Evolutionary conservation across 2,797 vertebrate species (phyloP).

Genomic region (Synaphobranchus kaupii): DNA sequence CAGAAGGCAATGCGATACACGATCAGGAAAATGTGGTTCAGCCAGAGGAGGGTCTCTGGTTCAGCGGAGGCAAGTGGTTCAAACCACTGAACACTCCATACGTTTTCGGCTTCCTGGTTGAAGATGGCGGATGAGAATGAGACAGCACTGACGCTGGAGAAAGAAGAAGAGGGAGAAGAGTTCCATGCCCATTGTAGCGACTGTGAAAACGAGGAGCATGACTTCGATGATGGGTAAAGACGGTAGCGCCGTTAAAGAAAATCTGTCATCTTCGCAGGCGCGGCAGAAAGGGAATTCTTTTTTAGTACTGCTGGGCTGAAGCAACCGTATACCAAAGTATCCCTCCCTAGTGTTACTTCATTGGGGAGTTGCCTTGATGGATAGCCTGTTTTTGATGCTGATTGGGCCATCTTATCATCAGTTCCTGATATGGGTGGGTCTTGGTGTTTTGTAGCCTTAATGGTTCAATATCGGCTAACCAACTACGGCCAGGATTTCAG

Average conservation of each 20-base stretch:
- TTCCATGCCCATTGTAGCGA: slow-evolving; percentile 95
- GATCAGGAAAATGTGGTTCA: background rate
- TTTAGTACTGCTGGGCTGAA: slow-evolving; percentile 44
- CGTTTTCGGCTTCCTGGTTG: slow-evolving; percentile 78
- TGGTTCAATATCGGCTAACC: background rate
- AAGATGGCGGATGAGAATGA: slow-evolving; percentile 99
- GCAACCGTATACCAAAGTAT: slow-evolving; percentile 45
- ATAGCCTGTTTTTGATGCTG: background rate
- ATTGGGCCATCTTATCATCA: slow-evolving; percentile 57
- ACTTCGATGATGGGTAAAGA: slow-evolving; percentile 86
- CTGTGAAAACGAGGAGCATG: slow-evolving; percentile 95
- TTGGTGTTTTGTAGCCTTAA: slow-evolving; percentile 18
- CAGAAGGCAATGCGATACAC: background rate
- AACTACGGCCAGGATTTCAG: background rate
- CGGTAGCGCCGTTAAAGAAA: background rate
- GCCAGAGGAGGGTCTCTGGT: too few species aligned
- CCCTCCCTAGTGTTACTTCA: slow-evolving; percentile 48
- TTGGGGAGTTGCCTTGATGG: slow-evolving; percentile 53
- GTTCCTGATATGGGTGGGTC: slow-evolving; percentile 50
- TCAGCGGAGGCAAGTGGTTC: too few species aligned
- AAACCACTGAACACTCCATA: slow-evolving; percentile 52
- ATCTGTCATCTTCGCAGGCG: background rate
- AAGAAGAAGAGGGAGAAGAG: slow-evolving; percentile 81
- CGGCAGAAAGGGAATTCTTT: background rate
- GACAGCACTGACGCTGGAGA: slow-evolving; percentile 89